phyloP scores from a whole-genome alignment of 2,113 vertebrate genomes.

The Craseonycteris thonglongyai region DNA sequence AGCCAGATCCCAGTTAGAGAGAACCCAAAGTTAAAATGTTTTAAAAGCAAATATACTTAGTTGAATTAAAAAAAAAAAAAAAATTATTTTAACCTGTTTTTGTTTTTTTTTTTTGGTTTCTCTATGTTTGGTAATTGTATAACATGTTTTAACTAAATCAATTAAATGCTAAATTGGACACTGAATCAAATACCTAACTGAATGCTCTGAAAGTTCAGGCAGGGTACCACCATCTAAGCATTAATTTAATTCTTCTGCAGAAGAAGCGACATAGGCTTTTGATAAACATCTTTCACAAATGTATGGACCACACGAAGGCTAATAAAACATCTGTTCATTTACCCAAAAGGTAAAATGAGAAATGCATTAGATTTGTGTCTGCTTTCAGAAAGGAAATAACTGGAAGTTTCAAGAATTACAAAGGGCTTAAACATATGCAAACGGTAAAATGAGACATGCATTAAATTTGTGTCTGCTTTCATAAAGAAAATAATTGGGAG shows the following conservation, averaged over 20 bases:
- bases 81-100: no score
- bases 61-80: conserved; percentile 56
- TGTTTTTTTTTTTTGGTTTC: conserved; percentile 62
- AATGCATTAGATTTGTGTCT: background rate
- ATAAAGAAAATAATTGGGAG: background rate
- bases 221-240: conserved; percentile 1
- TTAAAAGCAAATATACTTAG: conserved; percentile 32
- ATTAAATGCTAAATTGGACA: conserved; percentile 60
- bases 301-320: background rate
- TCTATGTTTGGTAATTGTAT: conserved; percentile 60
- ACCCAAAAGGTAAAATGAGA: background rate
- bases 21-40: conserved; percentile 59
- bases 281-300: conserved; percentile 19
- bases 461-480: background rate
- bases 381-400: conserved; percentile 8
- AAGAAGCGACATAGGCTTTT: background rate
- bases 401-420: conserved; percentile 60
- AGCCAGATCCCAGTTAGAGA: conserved; percentile 56
- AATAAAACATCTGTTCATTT: background rate
- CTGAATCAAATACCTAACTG: conserved; percentile 53
- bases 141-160: conserved; percentile 50
- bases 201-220: conserved; percentile 33
- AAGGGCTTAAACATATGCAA: conserved; percentile 57
- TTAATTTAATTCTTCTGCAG: conserved; percentile 14
- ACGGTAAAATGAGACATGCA: conserved; percentile 20